phyloP scores from a whole-genome alignment of 2,797 vertebrate species.

The Phrynocephalus guinanensis region DNA sequence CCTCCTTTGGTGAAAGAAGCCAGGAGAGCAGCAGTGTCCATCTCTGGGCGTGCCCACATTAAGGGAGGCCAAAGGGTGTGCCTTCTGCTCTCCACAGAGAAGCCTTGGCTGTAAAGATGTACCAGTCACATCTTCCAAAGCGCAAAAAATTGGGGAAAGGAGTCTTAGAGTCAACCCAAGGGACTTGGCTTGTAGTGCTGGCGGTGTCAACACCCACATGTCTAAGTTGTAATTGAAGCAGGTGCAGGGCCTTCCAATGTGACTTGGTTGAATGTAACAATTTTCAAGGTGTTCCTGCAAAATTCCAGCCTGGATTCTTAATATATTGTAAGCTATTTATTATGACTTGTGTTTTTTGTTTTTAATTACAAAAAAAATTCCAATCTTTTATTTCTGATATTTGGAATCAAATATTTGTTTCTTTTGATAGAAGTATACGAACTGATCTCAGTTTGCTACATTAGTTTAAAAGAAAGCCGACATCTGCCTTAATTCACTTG shows the following conservation, averaged over 20 bases:
- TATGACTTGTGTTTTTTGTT: constrained; percentile 2
- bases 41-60: no score
- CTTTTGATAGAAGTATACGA: constrained; percentile 8
- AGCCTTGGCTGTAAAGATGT: no score
- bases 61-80: no score
- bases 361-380: neutral
- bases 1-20: no score
- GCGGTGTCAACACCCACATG: no score
- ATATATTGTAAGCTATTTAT: constrained; percentile 42
- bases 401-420: constrained; percentile 14
- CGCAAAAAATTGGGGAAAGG: neutral
- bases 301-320: constrained; percentile 10
- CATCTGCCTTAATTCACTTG: constrained; percentile 19
- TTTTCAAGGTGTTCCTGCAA: neutral
- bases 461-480: neutral
- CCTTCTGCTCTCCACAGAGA: no score
- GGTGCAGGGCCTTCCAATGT: neutral
- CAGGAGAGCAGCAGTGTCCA: no score
- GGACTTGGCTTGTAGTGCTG: neutral
- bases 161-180: neutral
- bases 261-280: no score
- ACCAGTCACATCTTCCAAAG: neutral
- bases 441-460: constrained; percentile 9
- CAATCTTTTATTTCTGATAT: constrained; percentile 26
- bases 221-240: no score